Evolutionary conservation across 2,797 vertebrate genomes (phyloP).

Genomic region (Halcyon smyrnensis): DNA sequence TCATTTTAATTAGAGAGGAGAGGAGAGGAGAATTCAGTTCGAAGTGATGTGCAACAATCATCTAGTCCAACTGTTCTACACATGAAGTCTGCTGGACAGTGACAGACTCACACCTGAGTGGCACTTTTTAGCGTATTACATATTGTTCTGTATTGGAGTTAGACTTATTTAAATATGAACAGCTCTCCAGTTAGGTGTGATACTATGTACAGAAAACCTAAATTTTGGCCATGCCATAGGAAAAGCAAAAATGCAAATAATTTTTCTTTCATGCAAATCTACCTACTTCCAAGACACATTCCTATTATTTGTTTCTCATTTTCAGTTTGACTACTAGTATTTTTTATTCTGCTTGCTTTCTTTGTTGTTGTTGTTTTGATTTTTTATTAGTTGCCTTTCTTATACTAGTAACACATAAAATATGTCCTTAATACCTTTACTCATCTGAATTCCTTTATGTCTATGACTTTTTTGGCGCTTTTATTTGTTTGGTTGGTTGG

Average conservation of each 20-base stretch:
- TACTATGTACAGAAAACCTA: not conserved
- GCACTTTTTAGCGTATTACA: not conserved
- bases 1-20: not conserved
- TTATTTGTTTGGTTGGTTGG: no score
- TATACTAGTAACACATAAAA: not conserved
- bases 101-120: no score
- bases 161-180: not conserved
- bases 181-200: not conserved
- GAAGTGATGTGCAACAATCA: not conserved
- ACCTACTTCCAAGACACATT: not conserved
- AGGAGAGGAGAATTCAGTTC: not conserved
- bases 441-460: not conserved
- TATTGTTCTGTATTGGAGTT: not conserved
- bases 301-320: not conserved
- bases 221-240: not conserved
- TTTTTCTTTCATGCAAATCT: not conserved
- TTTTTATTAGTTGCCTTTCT: not conserved
- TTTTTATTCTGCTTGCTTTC: accelerated
- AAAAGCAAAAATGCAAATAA: not conserved
- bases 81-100: not conserved
- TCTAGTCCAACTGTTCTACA: not conserved
- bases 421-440: not conserved
- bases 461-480: not conserved
- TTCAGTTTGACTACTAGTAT: not conserved
- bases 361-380: not conserved